phyloP scores from a whole-genome alignment of 64 coral and sea anemone species.

The Stylophora pistillata region DNA sequence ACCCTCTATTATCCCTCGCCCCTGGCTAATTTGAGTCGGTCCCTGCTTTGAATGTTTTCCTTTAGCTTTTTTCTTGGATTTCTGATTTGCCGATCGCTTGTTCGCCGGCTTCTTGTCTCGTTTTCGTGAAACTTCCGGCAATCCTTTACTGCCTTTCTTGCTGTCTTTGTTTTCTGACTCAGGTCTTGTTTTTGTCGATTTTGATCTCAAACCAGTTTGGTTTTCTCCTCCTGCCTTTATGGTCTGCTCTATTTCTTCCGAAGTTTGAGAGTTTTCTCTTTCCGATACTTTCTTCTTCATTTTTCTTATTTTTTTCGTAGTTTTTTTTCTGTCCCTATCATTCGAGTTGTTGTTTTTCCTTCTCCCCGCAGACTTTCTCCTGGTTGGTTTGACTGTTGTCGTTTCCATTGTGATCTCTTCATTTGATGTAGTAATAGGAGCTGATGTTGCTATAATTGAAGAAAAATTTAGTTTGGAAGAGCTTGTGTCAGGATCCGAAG shows the following conservation, averaged over 20 bases:
- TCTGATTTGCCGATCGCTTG: neutral
- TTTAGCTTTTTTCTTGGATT: conserved; percentile 6
- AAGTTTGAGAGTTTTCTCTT: neutral
- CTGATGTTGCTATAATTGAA: neutral
- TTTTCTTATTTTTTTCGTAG: conserved; percentile 15
- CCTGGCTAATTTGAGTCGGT: neutral
- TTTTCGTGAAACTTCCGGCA: neutral
- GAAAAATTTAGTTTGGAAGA: neutral
- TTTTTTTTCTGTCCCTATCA: neutral
- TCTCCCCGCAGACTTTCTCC: neutral
- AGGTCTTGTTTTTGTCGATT: neutral
- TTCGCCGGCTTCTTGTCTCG: conserved; percentile 16
- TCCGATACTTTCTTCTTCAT: neutral
- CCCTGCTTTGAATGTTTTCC: neutral
- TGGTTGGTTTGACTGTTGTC: neutral
- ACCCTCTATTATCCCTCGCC: neutral
- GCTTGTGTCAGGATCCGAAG: neutral
- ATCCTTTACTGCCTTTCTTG: neutral
- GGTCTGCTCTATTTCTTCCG: neutral
- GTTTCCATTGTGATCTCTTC: neutral
- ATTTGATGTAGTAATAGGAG: neutral
- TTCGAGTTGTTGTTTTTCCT: neutral
- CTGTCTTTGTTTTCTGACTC: neutral
- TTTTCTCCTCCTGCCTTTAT: neutral
- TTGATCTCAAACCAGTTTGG: neutral